Percentiles rank a stretch among this genome's conserved stretches.
phyloP scores from a whole-genome alignment of 2,113 vertebrate genomes.

The Sapayoa aenigma region DNA sequence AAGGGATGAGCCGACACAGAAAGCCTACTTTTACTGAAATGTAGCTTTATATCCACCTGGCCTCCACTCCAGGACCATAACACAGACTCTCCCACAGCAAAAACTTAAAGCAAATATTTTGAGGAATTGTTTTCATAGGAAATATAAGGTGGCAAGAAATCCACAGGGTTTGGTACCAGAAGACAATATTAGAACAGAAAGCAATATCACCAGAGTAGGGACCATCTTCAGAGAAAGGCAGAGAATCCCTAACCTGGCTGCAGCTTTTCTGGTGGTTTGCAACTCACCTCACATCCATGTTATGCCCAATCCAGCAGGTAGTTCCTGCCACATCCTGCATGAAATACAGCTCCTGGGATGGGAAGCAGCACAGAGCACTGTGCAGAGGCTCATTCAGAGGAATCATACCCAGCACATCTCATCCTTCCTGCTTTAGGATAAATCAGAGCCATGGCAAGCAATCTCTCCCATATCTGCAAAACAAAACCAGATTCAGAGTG shows the following conservation, averaged over 20 bases:
- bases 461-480: neutral
- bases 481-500: neutral
- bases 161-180: neutral
- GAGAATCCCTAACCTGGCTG: neutral
- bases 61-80: neutral
- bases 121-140: neutral
- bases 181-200: neutral
- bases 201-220: neutral
- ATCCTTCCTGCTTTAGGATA: neutral
- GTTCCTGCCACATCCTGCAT: neutral
- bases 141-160: neutral
- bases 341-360: neutral
- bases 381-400: neutral
- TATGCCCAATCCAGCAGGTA: neutral
- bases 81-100: neutral
- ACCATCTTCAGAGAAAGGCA: neutral
- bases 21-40: neutral
- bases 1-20: neutral
- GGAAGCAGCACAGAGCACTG: neutral
- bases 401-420: neutral
- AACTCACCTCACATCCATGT: neutral
- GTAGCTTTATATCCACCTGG: neutral
- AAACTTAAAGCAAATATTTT: neutral
- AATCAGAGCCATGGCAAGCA: accelerated
- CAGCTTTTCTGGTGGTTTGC: neutral